A percentile compares a stretch with the other conserved stretches of the same genome.
These are phyloP conservation scores for Hofmannophila pseudospretella DNA, from an alignment of 2,888 invertebrate species.

Conservation along the genomic window DNA sequence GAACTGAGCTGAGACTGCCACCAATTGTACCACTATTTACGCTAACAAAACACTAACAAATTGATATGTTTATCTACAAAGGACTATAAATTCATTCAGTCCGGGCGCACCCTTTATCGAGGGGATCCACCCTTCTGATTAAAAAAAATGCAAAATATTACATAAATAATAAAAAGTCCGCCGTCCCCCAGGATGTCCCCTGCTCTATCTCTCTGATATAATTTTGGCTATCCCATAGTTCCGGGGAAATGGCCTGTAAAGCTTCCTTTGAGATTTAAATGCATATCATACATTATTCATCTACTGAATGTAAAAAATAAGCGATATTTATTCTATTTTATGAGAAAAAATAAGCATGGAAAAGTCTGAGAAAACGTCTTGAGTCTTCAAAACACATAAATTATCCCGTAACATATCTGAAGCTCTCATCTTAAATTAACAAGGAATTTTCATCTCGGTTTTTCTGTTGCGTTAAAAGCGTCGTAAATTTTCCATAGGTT, in stretches of 20 bases:
- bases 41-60: conserved; percentile 74
- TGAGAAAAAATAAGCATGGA: background rate
- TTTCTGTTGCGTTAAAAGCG: background rate
- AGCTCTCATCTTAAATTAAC: background rate
- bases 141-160: conserved; percentile 75
- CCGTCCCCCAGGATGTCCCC: conserved; percentile 39
- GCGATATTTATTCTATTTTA: background rate
- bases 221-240: conserved; percentile 67
- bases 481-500: background rate
- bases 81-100: conserved; percentile 71
- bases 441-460: background rate
- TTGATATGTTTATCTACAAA: conserved; percentile 77
- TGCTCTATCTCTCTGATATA: conserved; percentile 36
- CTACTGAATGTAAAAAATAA: background rate
- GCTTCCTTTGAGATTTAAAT: conserved; percentile 55
- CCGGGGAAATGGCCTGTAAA: conserved; percentile 69
- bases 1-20: conserved; percentile 51
- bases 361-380: background rate
- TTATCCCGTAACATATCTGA: background rate
- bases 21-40: conserved; percentile 67
- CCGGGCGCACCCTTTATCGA: conserved; percentile 69
- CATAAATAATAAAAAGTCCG: conserved; percentile 66
- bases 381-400: background rate
- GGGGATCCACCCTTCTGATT: conserved; percentile 72
- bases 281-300: conserved; percentile 58